Percentiles rank a stretch among this genome's conserved stretches.
Conservation (phyloP, 1,140 invertebrate species). For the Condylostylus longicornis region DNA sequence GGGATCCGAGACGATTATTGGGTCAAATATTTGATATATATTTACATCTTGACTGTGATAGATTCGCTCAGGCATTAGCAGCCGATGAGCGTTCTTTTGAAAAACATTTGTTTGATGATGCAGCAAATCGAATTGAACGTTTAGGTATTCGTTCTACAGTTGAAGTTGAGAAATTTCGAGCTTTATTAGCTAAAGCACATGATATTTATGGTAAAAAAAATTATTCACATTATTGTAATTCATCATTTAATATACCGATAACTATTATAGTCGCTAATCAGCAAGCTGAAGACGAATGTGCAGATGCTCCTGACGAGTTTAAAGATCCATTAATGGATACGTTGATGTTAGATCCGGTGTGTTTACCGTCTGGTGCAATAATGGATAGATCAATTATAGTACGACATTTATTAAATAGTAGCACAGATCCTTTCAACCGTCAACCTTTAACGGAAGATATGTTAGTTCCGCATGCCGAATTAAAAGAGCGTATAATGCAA, state of each 20-base stretch:
- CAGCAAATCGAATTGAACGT: constrained; percentile 61
- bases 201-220: constrained; percentile 42
- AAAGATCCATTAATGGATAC: constrained; percentile 96
- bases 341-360: constrained; percentile 90
- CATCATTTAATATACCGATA: neutral
- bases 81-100: constrained; percentile 89
- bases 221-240: neutral
- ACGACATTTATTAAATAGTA: constrained; percentile 86
- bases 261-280: constrained; percentile 57
- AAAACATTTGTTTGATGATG: constrained; percentile 82
- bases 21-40: constrained; percentile 92
- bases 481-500: constrained; percentile 59
- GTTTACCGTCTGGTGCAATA: constrained; percentile 81
- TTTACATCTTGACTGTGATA: constrained; percentile 83
- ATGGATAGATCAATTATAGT: constrained; percentile 93
- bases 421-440: constrained; percentile 93
- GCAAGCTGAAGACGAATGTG: constrained; percentile 77
- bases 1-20: constrained; percentile 82
- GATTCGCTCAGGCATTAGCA: constrained; percentile 77
- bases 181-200: constrained; percentile 64
- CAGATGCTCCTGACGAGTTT: constrained; percentile 94
- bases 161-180: constrained; percentile 71
- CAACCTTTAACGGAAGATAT: constrained; percentile 82
- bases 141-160: constrained; percentile 65
- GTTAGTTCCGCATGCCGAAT: constrained; percentile 53